Base-by-base conservation (phyloP, 1,140 invertebrate species). In the Tetraneura akinire region DNA sequence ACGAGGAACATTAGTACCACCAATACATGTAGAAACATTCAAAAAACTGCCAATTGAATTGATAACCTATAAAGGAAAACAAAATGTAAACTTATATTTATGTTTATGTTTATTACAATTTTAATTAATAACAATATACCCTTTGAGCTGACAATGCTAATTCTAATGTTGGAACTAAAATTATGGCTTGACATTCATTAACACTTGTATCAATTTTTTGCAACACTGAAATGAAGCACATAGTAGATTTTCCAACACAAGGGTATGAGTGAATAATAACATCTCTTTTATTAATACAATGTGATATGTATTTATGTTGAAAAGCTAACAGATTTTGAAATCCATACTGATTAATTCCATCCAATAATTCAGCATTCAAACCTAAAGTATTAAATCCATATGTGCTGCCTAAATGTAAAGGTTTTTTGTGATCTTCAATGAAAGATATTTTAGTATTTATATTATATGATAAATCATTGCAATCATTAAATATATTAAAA, bases 131-230 rank as follows among this genome's bases (percentile, higher is more conserved):
- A 64, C 18, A 13, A 66, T 37, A 23, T 45, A 70, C 42, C 42
- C 60, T 80, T 49, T 53, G 66, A 84, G 90, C 89, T 86, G 92
- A 91, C 83, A 91, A 89, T 64, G 91, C 91, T 84, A 92, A 87
- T 84, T 92, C 91, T 83, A 91, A 85, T 53, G 91, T 92, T 21
- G 91, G 91, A 26, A 91, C 91, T 82, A 92, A 85, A 53, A 92
- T 89, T 4, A 92, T 86, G 49, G 91, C 91, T 84, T 92, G 91
- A 83, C 89, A 89, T 81, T 90, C 87, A 68, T 86, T 85, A 18
- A 86, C 82, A 16, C 84, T 85, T 11, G 89, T 87, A 83, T 92
- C 21, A 74, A 73, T 81, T 21, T 64, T 87, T 86, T 73, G 80
- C 23, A 73, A 73, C 13, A 80, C 32, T 55, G 70, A 71, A 49